Conservation (phyloP, 2,797 vertebrate genomes). For the Typhlichthys subterraneus region DNA sequence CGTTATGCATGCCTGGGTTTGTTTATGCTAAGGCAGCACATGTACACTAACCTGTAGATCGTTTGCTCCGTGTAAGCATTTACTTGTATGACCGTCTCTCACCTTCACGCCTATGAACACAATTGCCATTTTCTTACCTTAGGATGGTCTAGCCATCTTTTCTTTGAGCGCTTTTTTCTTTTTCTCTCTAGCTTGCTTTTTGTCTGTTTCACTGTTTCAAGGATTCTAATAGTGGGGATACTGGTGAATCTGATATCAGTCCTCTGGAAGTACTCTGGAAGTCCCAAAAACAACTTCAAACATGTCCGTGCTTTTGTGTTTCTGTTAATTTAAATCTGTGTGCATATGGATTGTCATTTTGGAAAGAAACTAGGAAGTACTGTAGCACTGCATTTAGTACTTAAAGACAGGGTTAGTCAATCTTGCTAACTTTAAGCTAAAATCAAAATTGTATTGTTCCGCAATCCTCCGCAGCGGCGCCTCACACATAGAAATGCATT, state of each 20-base stretch:
- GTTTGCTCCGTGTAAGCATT: background rate
- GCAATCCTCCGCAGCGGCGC: no score
- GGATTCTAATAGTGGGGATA: no score
- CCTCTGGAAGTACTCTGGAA: conserved; percentile 71
- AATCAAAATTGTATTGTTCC: no score
- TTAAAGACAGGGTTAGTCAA: no score
- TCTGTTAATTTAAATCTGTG: background rate
- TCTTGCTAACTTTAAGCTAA: no score
- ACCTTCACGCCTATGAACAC: conserved; percentile 4
- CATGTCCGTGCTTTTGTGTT: background rate
- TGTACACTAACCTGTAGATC: background rate
- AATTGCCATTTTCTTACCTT: background rate
- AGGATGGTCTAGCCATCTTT: background rate
- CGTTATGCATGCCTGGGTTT: background rate
- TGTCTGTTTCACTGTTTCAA: conserved; percentile 20
- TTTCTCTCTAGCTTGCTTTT: conserved; percentile 28
- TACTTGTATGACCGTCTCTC: conserved; percentile 13
- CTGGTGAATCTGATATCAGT: no score
- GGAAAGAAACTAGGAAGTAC: no score
- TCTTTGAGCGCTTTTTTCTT: conserved; percentile 1
- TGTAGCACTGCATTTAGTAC: no score
- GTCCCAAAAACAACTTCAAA: conserved; percentile 86
- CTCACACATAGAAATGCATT: no score
- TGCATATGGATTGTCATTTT: background rate
- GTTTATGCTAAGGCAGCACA: conserved; percentile 14